A percentile compares a stretch with the other conserved stretches of the same genome.
Conservation (phyloP, 2,888 invertebrate genomes). For the Maniola hyperantus region DNA sequence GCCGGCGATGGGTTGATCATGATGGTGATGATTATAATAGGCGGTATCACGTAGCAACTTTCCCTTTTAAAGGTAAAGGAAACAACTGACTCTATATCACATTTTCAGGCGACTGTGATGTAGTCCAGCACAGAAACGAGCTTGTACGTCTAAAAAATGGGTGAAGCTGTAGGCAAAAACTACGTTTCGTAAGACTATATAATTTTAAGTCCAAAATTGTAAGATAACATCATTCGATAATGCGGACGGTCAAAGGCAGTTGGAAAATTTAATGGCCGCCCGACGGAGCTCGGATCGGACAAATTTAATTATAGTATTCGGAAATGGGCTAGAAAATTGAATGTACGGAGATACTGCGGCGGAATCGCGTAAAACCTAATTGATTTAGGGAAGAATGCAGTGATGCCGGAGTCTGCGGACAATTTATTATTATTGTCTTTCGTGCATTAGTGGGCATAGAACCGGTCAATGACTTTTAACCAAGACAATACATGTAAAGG, state of each 20-base stretch:
- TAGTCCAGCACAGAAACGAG: too few relatives aligned
- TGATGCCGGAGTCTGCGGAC: conserved; percentile 32
- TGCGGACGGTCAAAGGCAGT: conserved; percentile 50
- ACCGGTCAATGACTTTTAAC: too few relatives aligned
- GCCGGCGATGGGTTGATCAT: too few relatives aligned
- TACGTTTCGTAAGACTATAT: background rate
- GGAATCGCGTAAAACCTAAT: conserved; percentile 57
- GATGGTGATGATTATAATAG: too few relatives aligned
- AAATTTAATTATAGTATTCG: conserved; percentile 75
- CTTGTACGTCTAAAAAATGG: too few relatives aligned
- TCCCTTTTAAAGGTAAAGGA: too few relatives aligned
- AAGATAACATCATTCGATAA: conserved; percentile 31
- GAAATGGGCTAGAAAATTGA: conserved; percentile 78
- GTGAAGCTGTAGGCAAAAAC: too few relatives aligned
- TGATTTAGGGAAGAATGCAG: conserved; percentile 54
- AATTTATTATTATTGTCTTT: conserved; percentile 38
- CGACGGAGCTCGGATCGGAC: conserved; percentile 57
- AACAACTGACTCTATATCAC: too few relatives aligned
- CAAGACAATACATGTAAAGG: background rate
- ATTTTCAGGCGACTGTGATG: too few relatives aligned
- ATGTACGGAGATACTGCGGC: conserved; percentile 57
- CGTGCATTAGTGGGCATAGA: conserved; percentile 8
- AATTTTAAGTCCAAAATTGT: conserved; percentile 1
- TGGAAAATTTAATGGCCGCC: conserved; percentile 55
- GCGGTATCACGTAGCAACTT: too few relatives aligned